Evolutionary conservation across 2,888 invertebrate genomes (phyloP).

Genomic region (Cryptosula pallasiana): DNA sequence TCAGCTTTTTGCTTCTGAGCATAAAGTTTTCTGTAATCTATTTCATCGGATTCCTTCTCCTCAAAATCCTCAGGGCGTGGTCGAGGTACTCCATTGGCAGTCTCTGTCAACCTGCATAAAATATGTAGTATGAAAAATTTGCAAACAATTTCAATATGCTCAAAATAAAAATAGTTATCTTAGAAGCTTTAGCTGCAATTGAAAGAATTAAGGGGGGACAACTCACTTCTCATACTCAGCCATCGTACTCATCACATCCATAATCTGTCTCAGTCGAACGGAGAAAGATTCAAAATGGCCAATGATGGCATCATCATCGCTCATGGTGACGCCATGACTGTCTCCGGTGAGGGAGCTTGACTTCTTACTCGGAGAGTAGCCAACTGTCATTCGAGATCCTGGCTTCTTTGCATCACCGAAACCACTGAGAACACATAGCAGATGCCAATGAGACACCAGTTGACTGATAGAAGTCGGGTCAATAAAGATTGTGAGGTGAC

Average conservation of each 20-base stretch:
- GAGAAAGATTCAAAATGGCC: conserved; percentile 48
- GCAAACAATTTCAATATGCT: no score
- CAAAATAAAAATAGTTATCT: no score
- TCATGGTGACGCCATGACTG: conserved; percentile 43
- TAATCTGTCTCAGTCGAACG: conserved; percentile 43
- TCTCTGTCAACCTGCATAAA: conserved; percentile 38
- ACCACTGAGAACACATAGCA: not conserved
- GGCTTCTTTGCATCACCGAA: not conserved
- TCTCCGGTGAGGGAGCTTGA: conserved; percentile 26
- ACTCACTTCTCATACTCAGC: conserved; percentile 46
- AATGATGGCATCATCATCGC: conserved; percentile 50
- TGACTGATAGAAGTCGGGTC: no score
- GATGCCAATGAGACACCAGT: no score
- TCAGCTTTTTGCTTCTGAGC: not conserved
- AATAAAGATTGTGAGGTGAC: no score
- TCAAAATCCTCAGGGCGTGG: conserved; percentile 47
- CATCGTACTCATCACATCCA: conserved; percentile 49
- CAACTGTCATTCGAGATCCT: not conserved
- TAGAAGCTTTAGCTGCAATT: no score
- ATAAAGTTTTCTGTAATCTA: conserved; percentile 21
- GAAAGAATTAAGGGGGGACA: no score
- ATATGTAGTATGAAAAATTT: no score
- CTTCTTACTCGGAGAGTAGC: conserved; percentile 26
- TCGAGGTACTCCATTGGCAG: conserved; percentile 41
- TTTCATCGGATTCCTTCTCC: conserved; percentile 34